phyloP scores from a whole-genome alignment of 2,797 vertebrate species.

The Setipinna tenuifilis region DNA sequence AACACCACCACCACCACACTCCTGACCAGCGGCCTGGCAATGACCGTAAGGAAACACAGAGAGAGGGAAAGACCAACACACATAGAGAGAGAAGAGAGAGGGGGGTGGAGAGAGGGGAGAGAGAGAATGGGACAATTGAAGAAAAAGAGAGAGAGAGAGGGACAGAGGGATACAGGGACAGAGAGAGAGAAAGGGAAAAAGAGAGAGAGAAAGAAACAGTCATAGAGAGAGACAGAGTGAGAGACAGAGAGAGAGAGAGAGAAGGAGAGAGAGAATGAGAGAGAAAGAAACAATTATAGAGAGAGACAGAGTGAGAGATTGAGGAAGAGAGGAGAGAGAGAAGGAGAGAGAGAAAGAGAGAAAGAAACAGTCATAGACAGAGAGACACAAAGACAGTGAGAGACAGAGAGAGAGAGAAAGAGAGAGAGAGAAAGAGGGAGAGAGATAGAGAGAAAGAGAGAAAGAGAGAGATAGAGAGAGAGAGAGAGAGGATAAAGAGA shows the following conservation, averaged over 20 bases:
- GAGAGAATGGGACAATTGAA: too few relatives aligned
- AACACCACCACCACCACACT: neutral
- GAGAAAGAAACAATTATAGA: too few relatives aligned
- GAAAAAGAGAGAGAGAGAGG: constrained; percentile 16
- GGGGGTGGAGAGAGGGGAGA: too few relatives aligned
- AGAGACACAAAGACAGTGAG: neutral
- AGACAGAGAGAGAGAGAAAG: neutral
- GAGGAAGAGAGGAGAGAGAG: neutral
- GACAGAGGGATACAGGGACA: too few relatives aligned
- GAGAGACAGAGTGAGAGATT: too few relatives aligned
- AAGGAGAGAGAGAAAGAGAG: neutral
- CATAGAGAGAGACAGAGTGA: too few relatives aligned
- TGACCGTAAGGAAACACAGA: neutral
- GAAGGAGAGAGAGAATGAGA: too few relatives aligned
- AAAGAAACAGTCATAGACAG: neutral
- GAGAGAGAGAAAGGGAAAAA: too few relatives aligned
- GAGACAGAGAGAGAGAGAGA: too few relatives aligned
- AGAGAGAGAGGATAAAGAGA: neutral
- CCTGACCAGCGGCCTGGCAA: neutral
- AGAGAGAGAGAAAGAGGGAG: neutral
- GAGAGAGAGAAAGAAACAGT: too few relatives aligned
- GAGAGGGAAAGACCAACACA: constrained; percentile 29
- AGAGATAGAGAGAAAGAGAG: neutral
- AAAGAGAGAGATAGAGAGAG: neutral
- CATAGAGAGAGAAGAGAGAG: too few relatives aligned